Conservation (phyloP, 2,113 vertebrate species). For the Corvus hawaiiensis region DNA sequence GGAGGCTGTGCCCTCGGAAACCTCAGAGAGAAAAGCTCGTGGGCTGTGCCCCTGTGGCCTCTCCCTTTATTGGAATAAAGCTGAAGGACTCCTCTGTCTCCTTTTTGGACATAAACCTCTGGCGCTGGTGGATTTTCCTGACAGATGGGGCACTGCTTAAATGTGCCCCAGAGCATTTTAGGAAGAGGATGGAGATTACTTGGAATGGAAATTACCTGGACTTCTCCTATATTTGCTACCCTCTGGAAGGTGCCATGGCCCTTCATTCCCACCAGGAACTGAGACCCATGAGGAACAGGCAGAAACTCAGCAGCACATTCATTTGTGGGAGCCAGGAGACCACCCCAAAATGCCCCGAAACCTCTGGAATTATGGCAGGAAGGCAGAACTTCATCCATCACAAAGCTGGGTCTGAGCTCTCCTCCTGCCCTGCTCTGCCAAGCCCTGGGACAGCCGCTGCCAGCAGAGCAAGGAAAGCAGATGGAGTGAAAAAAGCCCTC, state of each 20-base stretch:
- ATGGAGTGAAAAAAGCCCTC: background rate
- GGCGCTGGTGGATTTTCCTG: too few relatives aligned
- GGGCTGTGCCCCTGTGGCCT: too few relatives aligned
- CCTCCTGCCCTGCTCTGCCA: background rate
- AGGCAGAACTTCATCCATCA: background rate
- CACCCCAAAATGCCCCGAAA: background rate
- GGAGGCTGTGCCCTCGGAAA: too few relatives aligned
- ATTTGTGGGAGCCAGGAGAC: background rate
- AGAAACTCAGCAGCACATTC: background rate
- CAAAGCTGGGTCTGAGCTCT: background rate
- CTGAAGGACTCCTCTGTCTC: too few relatives aligned
- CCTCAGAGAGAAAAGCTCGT: too few relatives aligned
- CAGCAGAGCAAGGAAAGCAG: background rate
- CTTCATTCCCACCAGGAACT: accelerated
- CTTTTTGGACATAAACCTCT: too few relatives aligned
- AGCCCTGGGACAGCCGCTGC: background rate
- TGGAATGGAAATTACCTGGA: background rate
- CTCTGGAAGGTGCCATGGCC: accelerated
- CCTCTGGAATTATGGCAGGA: background rate
- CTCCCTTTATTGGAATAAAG: too few relatives aligned
- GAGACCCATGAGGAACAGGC: accelerated
- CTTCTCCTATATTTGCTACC: background rate
- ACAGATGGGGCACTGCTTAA: background rate
- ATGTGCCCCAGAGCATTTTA: background rate
- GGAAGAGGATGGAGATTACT: background rate